Conservation (phyloP, 1,140 invertebrate genomes). For the Patella vulgata region DNA sequence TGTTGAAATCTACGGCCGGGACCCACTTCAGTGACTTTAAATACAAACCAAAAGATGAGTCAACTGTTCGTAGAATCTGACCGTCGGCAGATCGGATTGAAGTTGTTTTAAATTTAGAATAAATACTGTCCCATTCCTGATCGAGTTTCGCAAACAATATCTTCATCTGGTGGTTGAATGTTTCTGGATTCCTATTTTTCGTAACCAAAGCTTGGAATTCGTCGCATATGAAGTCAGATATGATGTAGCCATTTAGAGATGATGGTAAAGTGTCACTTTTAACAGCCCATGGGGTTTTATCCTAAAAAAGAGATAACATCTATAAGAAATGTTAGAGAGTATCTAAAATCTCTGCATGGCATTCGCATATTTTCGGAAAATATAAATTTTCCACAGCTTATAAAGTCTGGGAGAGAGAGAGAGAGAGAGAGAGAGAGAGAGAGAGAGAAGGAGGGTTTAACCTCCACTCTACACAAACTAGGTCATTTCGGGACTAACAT, state of each 20-base stretch:
- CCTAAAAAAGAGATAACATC: slow-evolving; percentile 28
- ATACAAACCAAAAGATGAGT: slow-evolving; percentile 44
- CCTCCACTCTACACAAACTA: no score
- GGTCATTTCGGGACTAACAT: no score
- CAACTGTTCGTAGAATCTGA: slow-evolving; percentile 17
- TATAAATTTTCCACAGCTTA: no score
- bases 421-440: no score
- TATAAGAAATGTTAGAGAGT: no score
- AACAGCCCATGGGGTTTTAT: slow-evolving; percentile 37
- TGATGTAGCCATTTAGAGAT: slow-evolving; percentile 29
- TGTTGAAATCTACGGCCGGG: slow-evolving; percentile 36
- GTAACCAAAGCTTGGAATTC: slow-evolving; percentile 42
- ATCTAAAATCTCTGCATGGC: no score
- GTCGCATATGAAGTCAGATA: slow-evolving; percentile 41
- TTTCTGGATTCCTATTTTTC: slow-evolving; percentile 24
- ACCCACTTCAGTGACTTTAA: slow-evolving; percentile 47
- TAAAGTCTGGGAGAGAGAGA: no score
- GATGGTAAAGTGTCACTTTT: slow-evolving; percentile 30
- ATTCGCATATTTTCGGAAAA: no score
- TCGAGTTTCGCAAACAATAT: slow-evolving; percentile 43
- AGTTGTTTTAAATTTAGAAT: slow-evolving; percentile 27
- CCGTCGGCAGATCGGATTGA: slow-evolving; percentile 17
- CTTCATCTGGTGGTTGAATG: slow-evolving; percentile 43
- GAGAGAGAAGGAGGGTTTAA: no score
- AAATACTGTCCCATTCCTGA: slow-evolving; percentile 41